Base-by-base conservation (phyloP, 2,113 vertebrate genomes). In the Corydoras sp. region DNA sequence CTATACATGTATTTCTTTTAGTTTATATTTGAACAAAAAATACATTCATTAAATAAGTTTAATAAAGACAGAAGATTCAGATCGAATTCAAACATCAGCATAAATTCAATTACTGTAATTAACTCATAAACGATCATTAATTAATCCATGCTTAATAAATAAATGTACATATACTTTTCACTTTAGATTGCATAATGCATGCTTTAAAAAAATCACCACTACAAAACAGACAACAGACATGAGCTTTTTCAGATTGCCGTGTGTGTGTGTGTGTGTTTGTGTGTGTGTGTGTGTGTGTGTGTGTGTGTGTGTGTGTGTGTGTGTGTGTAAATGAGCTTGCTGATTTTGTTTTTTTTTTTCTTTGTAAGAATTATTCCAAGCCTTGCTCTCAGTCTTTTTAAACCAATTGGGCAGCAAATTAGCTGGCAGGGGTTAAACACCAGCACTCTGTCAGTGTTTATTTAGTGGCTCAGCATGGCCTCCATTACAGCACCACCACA, bases 351-450 rank as follows among this genome's bases (percentile, higher is more conserved):
- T 35, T 43, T 18, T 70, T 62, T n/a, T 13, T 62, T 62, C 71
- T 50, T 71, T 24, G 7, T 54, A 63, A 68, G 69, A 78, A 71
- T 75, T 71, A 79, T 71, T 79, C 58, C 68, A 63, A 68, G 56
- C 43, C 11, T 24, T 15, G 58, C 31, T 4, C n/a, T 24, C 68
- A 49, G 65, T 69, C 76, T 77, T 65, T 77, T 75, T 75, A 78
- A 79, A 81, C 80, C 76, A 83, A 79, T 69, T 81, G 75, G 76
- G 80, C 75, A 80, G 74, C 65, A 76, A 80, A 80, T 77, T 74
- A 77, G 76, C 79, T 72, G 49, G 69, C 80, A 71, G 64, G 76
- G 76, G 81, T 79, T 80, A 77, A 77, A 75, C 56, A 68, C 61
- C 70, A 68, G 71, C 68, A 70, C 77, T 77, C 73, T 76, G 78